phyloP scores from a whole-genome alignment of 2,113 vertebrate species.

The Sphyrna mokarran region DNA sequence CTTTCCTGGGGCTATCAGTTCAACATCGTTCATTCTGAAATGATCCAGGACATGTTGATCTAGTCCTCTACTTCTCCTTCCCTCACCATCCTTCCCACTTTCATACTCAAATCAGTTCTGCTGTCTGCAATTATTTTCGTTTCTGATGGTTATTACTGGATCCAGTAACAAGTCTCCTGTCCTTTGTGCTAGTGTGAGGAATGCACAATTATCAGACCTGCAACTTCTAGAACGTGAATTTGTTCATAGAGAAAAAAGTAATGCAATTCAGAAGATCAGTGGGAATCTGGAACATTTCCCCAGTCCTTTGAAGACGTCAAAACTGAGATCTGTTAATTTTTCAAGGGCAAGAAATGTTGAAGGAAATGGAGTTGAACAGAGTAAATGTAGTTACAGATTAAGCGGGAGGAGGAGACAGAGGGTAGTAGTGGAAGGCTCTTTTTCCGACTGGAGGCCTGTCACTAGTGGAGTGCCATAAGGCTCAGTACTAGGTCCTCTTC shows the following conservation, averaged over 20 bases:
- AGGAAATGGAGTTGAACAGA: not conserved
- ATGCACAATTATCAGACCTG: not conserved
- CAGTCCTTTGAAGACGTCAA: not conserved
- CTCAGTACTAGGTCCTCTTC: too few relatives aligned
- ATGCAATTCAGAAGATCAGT: not conserved
- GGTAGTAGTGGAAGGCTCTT: too few relatives aligned
- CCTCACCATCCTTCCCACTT: not conserved
- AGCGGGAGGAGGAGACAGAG: too few relatives aligned
- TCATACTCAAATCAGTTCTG: not conserved
- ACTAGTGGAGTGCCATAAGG: too few relatives aligned
- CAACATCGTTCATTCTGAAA: not conserved
- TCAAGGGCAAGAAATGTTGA: not conserved
- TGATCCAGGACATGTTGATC: not conserved
- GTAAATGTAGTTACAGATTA: not conserved
- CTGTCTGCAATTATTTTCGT: not conserved
- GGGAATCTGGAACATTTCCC: not conserved
- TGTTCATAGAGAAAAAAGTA: not conserved
- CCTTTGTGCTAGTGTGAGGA: not conserved
- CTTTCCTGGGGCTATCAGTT: not conserved
- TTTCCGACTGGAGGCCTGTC: too few relatives aligned
- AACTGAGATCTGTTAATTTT: not conserved
- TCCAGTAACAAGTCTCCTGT: not conserved
- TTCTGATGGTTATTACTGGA: not conserved
- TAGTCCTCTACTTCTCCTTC: not conserved
- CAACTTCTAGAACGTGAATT: not conserved